Percentiles rank a stretch among this genome's conserved stretches.
phyloP scores from a whole-genome alignment of 2,888 invertebrate genomes.

The Scaptomyza cyrtandrae region DNA sequence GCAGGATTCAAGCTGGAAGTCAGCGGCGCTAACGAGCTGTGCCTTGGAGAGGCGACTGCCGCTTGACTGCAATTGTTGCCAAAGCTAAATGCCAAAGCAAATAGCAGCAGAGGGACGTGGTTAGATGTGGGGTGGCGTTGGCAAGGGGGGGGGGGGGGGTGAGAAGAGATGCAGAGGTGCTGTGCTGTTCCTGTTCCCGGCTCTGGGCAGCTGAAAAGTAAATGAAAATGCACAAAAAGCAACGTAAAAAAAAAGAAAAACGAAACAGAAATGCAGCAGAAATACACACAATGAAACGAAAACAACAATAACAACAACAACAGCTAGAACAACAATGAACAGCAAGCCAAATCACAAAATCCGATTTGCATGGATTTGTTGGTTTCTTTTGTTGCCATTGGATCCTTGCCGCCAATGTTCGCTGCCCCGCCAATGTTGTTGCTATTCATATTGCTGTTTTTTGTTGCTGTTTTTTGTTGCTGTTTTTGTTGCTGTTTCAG shows the following conservation, averaged over 20 bases:
- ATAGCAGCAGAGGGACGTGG: conserved; percentile 64
- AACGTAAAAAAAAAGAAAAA: conserved; percentile 25
- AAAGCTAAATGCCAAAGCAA: conserved; percentile 81
- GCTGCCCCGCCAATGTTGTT: conserved; percentile 59
- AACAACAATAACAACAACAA: conserved; percentile 20
- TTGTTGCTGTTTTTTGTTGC: conserved; percentile 42
- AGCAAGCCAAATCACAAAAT: conserved; percentile 80
- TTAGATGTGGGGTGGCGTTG: background rate
- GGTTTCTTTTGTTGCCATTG: conserved; percentile 74
- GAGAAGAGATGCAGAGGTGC: background rate
- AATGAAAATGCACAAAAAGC: conserved; percentile 68
- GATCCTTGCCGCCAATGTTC: conserved; percentile 61
- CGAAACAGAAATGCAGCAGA: conserved; percentile 19
- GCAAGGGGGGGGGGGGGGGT: too few species aligned
- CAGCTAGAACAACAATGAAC: conserved; percentile 32
- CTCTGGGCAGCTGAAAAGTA: conserved; percentile 71
- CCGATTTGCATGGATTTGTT: conserved; percentile 84
- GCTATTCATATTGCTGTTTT: conserved; percentile 49
- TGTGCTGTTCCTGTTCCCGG: conserved; percentile 12
- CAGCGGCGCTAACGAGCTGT: conserved; percentile 75
- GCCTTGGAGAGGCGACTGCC: conserved; percentile 71
- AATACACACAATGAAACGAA: conserved; percentile 33
- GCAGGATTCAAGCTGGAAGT: conserved; percentile 32
- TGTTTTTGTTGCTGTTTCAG: conserved; percentile 42
- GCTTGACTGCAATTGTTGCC: conserved; percentile 78